Evolutionary conservation across 2,797 vertebrate genomes (phyloP).

Genomic region (Myioborus melanocephalus): DNA sequence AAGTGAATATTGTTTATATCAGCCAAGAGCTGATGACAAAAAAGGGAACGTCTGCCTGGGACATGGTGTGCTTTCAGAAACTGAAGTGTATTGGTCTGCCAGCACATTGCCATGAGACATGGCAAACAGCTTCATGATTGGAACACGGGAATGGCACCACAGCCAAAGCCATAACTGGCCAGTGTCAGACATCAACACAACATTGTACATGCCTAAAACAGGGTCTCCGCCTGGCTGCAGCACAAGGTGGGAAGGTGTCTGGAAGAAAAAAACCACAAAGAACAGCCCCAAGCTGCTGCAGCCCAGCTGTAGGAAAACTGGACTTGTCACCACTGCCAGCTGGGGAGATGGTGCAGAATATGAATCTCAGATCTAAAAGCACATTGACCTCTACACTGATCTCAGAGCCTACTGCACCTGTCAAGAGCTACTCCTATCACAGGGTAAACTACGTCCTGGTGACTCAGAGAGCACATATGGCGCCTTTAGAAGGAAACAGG

Average conservation of each 20-base stretch:
- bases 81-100: neutral
- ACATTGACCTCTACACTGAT: neutral
- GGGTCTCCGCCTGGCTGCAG: neutral
- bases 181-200: neutral
- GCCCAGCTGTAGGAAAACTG: neutral
- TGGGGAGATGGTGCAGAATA: neutral
- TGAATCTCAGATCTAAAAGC: neutral
- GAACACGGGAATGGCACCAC: neutral
- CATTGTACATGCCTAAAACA: neutral
- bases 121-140: neutral
- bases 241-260: neutral
- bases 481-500: neutral
- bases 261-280: neutral
- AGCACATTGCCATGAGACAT: neutral
- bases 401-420: neutral
- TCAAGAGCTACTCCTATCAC: neutral
- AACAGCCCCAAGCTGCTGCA: neutral
- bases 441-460: neutral
- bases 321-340: neutral
- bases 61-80: conserved; percentile 13
- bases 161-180: neutral
- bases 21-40: conserved; percentile 16
- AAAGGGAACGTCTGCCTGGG: neutral
- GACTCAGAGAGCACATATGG: conserved; percentile 2
- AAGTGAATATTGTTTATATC: conserved; percentile 32